Conservation (phyloP, 2,113 vertebrate species). For the Colius striatus region DNA sequence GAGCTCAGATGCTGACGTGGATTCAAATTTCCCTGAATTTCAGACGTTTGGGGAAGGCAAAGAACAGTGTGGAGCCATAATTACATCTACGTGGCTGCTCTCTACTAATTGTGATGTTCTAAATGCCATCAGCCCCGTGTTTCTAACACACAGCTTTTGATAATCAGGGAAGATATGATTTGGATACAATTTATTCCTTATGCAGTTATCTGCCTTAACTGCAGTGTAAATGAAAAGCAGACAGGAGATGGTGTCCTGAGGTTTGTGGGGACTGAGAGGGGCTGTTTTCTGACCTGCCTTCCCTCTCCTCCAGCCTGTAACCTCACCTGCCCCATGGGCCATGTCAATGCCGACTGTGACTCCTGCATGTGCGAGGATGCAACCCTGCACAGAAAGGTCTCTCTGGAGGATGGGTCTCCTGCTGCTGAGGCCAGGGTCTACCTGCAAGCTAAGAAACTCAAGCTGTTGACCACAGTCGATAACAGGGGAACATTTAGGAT, state of each 20-base stretch:
- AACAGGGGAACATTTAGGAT: constrained; percentile 87
- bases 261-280: accelerated
- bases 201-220: constrained; percentile 24
- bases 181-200: constrained; percentile 16
- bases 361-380: constrained; percentile 90
- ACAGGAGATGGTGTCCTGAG: accelerated
- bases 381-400: constrained; percentile 83
- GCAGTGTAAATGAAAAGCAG: constrained; percentile 38
- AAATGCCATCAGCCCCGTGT: background rate
- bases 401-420: constrained; percentile 83
- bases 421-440: constrained; percentile 83
- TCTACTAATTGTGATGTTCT: constrained; percentile 35
- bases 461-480: constrained; percentile 84
- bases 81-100: constrained; percentile 48
- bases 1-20: background rate
- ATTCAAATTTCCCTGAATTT: background rate
- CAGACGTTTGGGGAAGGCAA: constrained; percentile 30
- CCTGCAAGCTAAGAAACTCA: constrained; percentile 72
- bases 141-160: constrained; percentile 9
- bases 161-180: constrained; percentile 25
- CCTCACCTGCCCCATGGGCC: constrained; percentile 86
- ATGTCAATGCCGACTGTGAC: constrained; percentile 86
- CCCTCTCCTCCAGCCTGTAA: constrained; percentile 79
- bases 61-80: constrained; percentile 28
- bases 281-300: background rate